Percentiles rank a stretch among this genome's conserved stretches.
Evolutionary conservation across 2,888 invertebrate genomes (phyloP).

Genomic region (Polia nebulosa): DNA sequence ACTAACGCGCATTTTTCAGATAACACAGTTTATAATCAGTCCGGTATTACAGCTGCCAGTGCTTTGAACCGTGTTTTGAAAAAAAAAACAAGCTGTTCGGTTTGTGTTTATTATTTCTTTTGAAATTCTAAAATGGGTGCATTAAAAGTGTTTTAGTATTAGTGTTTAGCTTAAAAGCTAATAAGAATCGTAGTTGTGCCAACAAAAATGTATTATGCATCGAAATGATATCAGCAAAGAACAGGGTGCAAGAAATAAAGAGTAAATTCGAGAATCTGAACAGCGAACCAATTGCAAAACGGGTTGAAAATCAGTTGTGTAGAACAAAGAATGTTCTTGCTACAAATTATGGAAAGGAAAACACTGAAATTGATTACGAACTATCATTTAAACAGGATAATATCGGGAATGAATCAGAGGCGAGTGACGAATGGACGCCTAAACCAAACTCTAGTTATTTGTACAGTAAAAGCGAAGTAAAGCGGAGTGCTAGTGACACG

Average conservation of each 20-base stretch:
- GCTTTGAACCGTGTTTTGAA: slow-evolving; percentile 49
- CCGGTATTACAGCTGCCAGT: slow-evolving; percentile 43
- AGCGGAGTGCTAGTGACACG: slow-evolving; percentile 75
- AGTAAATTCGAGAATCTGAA: slow-evolving; percentile 92
- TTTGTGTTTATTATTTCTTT: slow-evolving; percentile 48
- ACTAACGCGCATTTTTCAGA: slow-evolving; percentile 38
- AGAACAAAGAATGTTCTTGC: slow-evolving; percentile 63
- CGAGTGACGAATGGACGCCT: slow-evolving; percentile 68
- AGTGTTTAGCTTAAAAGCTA: slow-evolving; percentile 2
- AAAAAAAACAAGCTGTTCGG: slow-evolving; percentile 50
- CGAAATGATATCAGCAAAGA: slow-evolving; percentile 87
- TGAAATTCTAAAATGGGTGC: slow-evolving; percentile 30
- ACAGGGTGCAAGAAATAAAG: slow-evolving; percentile 92
- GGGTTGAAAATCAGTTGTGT: slow-evolving; percentile 58
- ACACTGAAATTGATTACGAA: slow-evolving; percentile 57
- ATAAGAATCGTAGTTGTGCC: slow-evolving; percentile 42
- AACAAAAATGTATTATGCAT: slow-evolving; percentile 79
- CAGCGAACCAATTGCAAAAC: slow-evolving; percentile 73
- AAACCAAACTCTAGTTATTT: slow-evolving; percentile 85
- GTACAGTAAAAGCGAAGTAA: slow-evolving; percentile 81
- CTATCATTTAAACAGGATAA: slow-evolving; percentile 63
- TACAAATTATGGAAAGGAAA: slow-evolving; percentile 63
- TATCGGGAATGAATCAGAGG: slow-evolving; percentile 66
- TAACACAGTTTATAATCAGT: slow-evolving; percentile 45
- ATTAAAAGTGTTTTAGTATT: slow-evolving; percentile 13